Percentiles rank a stretch among this genome's conserved stretches.
Evolutionary conservation across 1,140 invertebrate species (phyloP).

Genomic region (Heliconius congener): DNA sequence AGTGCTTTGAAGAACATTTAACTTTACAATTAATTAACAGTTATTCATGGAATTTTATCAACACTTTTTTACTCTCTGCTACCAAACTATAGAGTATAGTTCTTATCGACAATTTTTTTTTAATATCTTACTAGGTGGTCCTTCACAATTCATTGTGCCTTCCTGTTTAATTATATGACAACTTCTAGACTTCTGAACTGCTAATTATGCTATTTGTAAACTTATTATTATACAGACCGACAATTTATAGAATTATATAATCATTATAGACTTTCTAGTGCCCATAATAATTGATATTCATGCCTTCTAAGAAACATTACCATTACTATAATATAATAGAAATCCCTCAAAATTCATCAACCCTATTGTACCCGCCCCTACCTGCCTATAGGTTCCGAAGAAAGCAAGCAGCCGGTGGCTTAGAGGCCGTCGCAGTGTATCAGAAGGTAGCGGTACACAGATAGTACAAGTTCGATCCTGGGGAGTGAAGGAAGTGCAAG

Average conservation of each 20-base stretch:
- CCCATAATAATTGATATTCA: too few relatives aligned
- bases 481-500: conserved; percentile 88
- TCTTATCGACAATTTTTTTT: background rate
- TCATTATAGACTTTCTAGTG: too few relatives aligned
- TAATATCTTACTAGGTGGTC: background rate
- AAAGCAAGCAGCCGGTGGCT: conserved; percentile 77
- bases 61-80: too few relatives aligned
- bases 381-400: conserved; percentile 61
- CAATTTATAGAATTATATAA: too few relatives aligned
- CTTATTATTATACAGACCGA: too few relatives aligned
- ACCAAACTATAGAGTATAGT: too few relatives aligned
- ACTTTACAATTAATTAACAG: too few relatives aligned
- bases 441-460: conserved; percentile 62
- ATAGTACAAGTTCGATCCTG: conserved; percentile 79
- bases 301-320: background rate
- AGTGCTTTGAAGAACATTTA: too few relatives aligned
- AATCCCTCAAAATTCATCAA: background rate
- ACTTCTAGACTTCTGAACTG: background rate
- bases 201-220: background rate
- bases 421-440: conserved; percentile 78
- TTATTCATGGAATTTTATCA: too few relatives aligned
- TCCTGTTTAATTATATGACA: background rate
- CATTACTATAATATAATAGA: conserved; percentile 20
- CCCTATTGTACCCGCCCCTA: conserved; percentile 41
- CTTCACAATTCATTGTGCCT: background rate